Conservation (phyloP, 2,888 invertebrate genomes). For the Rhopalosiphum nymphaeae region DNA sequence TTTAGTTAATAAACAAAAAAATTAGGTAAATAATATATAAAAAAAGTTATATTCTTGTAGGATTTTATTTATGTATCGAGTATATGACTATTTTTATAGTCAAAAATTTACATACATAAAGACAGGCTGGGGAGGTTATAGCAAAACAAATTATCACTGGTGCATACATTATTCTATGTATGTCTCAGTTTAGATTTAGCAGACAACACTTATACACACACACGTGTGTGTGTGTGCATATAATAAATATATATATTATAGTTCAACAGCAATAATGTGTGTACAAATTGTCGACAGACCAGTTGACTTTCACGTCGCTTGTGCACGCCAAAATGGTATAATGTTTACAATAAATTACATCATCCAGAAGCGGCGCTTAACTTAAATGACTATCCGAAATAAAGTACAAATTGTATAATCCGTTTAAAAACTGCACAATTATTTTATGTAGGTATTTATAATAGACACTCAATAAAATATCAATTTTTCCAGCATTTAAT, state of each 20-base stretch:
- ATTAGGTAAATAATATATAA: neutral
- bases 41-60: too few species aligned
- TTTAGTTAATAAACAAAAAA: neutral
- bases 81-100: neutral
- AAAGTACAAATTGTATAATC: neutral
- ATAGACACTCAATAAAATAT: neutral
- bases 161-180: neutral
- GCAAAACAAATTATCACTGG: neutral
- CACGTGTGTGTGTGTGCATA: neutral
- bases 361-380: neutral
- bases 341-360: conserved; percentile 42
- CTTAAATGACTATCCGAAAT: neutral
- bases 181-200: neutral
- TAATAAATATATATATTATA: neutral
- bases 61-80: neutral
- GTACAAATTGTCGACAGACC: neutral
- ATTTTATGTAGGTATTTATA: neutral
- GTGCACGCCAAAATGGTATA: neutral
- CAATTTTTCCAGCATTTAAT: neutral
- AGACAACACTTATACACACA: neutral
- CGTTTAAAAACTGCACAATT: neutral
- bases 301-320: conserved; percentile 16
- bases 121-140: neutral
- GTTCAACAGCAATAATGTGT: neutral
- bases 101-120: neutral